Evolutionary conservation across 2,797 vertebrate species (phyloP), one percentile per base, ranked within the genome.

Genomic region (Halcyon leucocephala): DNA sequence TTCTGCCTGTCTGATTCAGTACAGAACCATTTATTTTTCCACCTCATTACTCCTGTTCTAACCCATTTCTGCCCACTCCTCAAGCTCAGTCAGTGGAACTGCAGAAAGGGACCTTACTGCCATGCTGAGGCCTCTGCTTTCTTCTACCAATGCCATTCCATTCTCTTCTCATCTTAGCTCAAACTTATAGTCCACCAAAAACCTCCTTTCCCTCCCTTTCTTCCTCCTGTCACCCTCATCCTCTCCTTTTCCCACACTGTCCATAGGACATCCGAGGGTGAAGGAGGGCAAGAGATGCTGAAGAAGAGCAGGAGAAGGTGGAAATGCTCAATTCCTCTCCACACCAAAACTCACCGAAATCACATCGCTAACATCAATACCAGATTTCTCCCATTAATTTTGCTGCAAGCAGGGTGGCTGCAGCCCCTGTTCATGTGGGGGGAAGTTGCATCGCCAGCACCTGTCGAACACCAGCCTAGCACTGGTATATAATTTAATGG

Each of bases 401-500:
- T 57, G 20, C 66, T 4, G 9, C 64, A 25, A 55, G 62, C 3
- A 70, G 37, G 41, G 67, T 24, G 83, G 14, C 54, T 48, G 42
- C 67, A 69, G 33, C 90, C 94, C 81, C 73, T 41, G 6, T 46
- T 44, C 28, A 6, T 9, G 22, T 1, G 5, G 66, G 57, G 26
- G 31, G 66, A 96, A 95, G 78, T 58, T 97, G 97, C 97, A 78
- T 10, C 0, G 48, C 95, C 74, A 97, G 97, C 97, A 91, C 80
- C 93, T 90, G 90, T 37, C 16, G n/a, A 82, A 69, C 81, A 57
- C 94, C 48, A 58, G 74, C 81, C 60, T 49, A 67, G 65, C 35
- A 35, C 71, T 70, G 78, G 91, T 48, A 28, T 74, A 69, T 78
- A 58, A 94, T 97, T 95, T 97, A 97, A 96, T 97, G 97, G 97